A percentile compares a stretch with the other conserved stretches of the same genome.
Evolutionary conservation across 2,113 vertebrate genomes (phyloP).

Genomic region (Hypomesus transpacificus): DNA sequence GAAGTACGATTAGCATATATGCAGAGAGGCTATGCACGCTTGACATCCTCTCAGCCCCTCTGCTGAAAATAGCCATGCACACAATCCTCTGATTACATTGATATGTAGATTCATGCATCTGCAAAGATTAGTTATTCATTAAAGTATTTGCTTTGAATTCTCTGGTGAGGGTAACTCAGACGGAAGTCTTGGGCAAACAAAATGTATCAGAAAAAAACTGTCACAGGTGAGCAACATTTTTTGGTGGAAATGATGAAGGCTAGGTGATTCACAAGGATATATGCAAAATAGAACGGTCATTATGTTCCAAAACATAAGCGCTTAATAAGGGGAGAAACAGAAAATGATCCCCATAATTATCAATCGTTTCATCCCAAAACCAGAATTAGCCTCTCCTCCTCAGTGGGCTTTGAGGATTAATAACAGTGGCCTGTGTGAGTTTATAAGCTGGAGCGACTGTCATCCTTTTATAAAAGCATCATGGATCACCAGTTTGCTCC

Average conservation of each 20-base stretch:
- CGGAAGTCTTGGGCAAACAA: conserved; percentile 56
- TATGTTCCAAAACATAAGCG: not conserved
- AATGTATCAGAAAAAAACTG: conserved; percentile 48
- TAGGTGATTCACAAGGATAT: conserved; percentile 41
- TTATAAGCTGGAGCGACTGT: conserved; percentile 55
- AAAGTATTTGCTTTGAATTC: conserved; percentile 69
- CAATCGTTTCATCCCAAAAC: conserved; percentile 54
- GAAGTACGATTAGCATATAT: conserved; percentile 65
- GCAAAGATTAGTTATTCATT: conserved; percentile 71
- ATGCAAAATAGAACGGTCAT: conserved; percentile 20
- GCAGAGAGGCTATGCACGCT: conserved; percentile 67
- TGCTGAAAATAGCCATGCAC: conserved; percentile 67
- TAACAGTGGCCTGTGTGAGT: conserved; percentile 56
- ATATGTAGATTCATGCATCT: conserved; percentile 73
- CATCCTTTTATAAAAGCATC: conserved; percentile 67
- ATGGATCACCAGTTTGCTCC: conserved; percentile 72
- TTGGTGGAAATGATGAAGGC: conserved; percentile 24
- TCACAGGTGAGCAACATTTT: conserved; percentile 38
- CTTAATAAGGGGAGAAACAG: conserved; percentile 43
- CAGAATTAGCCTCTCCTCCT: conserved; percentile 48
- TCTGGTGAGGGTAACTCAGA: conserved; percentile 60
- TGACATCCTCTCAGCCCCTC: conserved; percentile 68
- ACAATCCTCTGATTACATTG: conserved; percentile 72
- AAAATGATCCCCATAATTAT: conserved; percentile 50
- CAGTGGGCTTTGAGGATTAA: conserved; percentile 58